phyloP scores from a whole-genome alignment of 2,113 vertebrate species.

The Tichodroma muraria region DNA sequence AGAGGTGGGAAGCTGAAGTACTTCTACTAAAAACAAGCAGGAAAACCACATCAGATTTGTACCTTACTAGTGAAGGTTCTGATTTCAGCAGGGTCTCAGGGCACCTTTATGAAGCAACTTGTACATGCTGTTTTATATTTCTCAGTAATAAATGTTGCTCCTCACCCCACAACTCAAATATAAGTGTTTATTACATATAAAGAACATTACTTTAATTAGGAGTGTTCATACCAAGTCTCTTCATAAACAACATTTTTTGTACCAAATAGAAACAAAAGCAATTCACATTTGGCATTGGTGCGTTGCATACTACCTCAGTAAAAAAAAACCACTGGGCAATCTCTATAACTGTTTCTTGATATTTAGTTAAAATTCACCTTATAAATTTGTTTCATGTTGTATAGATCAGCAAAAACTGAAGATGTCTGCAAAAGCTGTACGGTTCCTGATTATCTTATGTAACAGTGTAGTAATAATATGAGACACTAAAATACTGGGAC shows the following conservation, averaged over 20 bases:
- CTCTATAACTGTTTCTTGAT: background rate
- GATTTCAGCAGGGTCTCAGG: background rate
- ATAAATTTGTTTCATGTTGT: background rate
- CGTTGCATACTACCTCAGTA: background rate
- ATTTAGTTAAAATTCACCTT: background rate
- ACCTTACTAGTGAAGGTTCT: background rate
- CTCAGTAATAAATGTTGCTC: background rate
- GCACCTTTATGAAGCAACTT: background rate
- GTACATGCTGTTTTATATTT: background rate
- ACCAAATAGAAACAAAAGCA: background rate
- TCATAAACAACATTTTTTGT: background rate
- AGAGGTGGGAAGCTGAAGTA: background rate
- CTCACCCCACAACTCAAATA: background rate
- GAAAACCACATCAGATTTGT: background rate
- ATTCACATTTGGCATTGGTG: background rate
- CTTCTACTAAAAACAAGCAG: background rate
- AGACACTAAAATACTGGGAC: background rate
- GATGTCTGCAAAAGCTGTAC: background rate
- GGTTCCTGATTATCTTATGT: background rate
- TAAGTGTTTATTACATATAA: background rate
- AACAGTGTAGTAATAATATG: background rate
- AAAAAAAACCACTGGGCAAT: background rate
- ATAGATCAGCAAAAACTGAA: background rate
- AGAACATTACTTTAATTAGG: background rate
- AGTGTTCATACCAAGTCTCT: background rate